phyloP scores from a whole-genome alignment of 1,140 invertebrate genomes.

The Pectinophora gossypiella region DNA sequence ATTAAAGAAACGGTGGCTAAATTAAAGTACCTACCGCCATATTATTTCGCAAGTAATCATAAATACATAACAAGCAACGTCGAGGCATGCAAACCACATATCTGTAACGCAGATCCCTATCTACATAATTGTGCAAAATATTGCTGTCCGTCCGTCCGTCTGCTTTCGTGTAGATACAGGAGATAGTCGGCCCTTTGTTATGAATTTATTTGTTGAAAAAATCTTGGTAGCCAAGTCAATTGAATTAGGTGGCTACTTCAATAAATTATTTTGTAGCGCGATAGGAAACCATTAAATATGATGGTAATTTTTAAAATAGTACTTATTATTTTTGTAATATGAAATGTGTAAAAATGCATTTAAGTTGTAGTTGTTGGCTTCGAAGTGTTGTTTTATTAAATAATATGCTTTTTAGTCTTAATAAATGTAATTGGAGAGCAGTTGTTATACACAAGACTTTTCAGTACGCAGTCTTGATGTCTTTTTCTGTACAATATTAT shows the following conservation, averaged over 20 bases:
- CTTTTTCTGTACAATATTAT: too few relatives aligned
- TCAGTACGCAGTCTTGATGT: too few relatives aligned
- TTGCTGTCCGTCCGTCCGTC: conserved; percentile 46
- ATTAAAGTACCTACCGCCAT: too few relatives aligned
- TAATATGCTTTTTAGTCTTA: too few relatives aligned
- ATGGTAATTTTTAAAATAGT: not conserved
- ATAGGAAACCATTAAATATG: not conserved
- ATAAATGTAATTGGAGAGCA: too few relatives aligned
- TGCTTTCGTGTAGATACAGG: conserved; percentile 34
- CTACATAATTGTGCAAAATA: conserved; percentile 61
- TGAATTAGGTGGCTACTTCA: not conserved
- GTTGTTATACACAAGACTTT: too few relatives aligned
- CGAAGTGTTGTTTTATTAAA: too few relatives aligned
- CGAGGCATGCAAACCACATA: conserved; percentile 30
- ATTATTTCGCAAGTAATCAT: conserved; percentile 44
- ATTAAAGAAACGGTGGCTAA: too few relatives aligned
- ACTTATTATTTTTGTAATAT: not conserved
- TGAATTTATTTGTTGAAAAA: conserved; percentile 19
- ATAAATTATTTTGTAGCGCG: not conserved
- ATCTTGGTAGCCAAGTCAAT: not conserved
- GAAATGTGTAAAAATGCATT: not conserved
- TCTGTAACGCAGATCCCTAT: conserved; percentile 43
- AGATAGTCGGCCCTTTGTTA: conserved; percentile 37
- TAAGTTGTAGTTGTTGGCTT: too few relatives aligned
- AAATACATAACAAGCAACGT: conserved; percentile 28